These are phyloP conservation scores for Stenchaetothrips biformis DNA, from an alignment of 2,888 invertebrate genomes.

Conservation along the genomic window DNA sequence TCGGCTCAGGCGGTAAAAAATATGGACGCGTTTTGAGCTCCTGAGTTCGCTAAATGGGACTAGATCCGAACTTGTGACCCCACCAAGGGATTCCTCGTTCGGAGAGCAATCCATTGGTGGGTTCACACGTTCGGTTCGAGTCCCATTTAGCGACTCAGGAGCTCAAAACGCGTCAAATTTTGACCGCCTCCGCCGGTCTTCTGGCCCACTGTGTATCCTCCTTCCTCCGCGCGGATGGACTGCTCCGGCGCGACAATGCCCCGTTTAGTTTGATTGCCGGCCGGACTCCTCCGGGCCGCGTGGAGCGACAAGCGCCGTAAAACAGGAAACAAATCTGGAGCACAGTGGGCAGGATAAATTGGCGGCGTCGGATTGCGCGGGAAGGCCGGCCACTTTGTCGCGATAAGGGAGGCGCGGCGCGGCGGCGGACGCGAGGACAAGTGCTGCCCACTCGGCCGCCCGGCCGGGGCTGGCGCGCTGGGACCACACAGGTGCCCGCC, in stretches of 20 bases:
- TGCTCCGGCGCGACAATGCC: not conserved
- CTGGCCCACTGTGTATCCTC: not conserved
- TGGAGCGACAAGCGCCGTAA: not conserved
- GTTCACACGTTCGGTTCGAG: no score
- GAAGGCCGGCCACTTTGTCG: not conserved
- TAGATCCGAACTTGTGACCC: no score
- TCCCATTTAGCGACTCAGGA: no score
- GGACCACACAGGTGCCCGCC: not conserved
- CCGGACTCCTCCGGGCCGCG: not conserved
- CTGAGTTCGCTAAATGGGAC: no score
- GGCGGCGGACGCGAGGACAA: not conserved
- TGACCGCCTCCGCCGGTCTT: no score
- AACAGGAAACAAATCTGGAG: conserved; percentile 23
- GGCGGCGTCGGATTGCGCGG: not conserved
- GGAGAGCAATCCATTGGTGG: no score
- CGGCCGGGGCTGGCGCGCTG: not conserved
- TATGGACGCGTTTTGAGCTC: no score
- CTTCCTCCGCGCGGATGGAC: not conserved
- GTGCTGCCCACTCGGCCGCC: not conserved
- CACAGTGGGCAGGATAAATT: not conserved
- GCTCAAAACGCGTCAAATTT: no score
- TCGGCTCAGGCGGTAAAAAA: no score
- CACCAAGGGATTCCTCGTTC: no score
- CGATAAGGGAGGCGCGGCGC: not conserved
- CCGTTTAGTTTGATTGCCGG: conserved; percentile 23